A percentile compares a stretch with the other conserved stretches of the same genome.
These are phyloP conservation scores for Syngnathus typhle DNA, from an alignment of 2,113 vertebrate genomes.

Conservation along the genomic window DNA sequence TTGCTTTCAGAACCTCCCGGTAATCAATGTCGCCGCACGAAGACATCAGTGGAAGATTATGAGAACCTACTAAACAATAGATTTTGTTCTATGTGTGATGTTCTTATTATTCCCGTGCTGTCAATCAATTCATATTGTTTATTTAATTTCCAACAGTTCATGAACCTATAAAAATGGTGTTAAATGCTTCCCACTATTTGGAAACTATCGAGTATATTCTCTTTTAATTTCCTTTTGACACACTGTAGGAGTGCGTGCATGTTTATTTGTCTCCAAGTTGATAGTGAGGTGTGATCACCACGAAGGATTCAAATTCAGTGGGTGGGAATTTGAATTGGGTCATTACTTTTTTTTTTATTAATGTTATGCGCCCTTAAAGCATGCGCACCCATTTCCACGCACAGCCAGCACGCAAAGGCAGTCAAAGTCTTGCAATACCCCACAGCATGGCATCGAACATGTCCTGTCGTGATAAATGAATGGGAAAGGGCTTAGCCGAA, in stretches of 20 bases:
- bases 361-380: background rate
- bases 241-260: background rate
- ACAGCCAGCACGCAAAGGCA: conserved; percentile 22
- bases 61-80: conserved; percentile 46
- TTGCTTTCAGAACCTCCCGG: conserved; percentile 41
- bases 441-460: conserved; percentile 39
- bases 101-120: conserved; percentile 27
- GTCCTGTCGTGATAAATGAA: conserved; percentile 57
- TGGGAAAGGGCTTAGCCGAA: conserved; percentile 36
- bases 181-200: background rate
- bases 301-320: conserved; percentile 5
- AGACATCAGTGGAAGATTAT: conserved; percentile 58
- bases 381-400: background rate
- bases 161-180: background rate
- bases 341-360: conserved; percentile 3
- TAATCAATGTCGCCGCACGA: conserved; percentile 57
- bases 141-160: conserved; percentile 1
- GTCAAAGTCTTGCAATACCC: conserved; percentile 47
- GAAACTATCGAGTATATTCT: background rate
- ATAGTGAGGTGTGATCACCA: conserved; percentile 1
- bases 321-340: background rate
- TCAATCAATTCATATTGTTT: conserved; percentile 12
- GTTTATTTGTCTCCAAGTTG: background rate
- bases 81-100: conserved; percentile 50
- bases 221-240: background rate